Conservation (phyloP, 30 jellyfish, hydroid and myxozoan genomes). For the Turritopsis rubra region DNA sequence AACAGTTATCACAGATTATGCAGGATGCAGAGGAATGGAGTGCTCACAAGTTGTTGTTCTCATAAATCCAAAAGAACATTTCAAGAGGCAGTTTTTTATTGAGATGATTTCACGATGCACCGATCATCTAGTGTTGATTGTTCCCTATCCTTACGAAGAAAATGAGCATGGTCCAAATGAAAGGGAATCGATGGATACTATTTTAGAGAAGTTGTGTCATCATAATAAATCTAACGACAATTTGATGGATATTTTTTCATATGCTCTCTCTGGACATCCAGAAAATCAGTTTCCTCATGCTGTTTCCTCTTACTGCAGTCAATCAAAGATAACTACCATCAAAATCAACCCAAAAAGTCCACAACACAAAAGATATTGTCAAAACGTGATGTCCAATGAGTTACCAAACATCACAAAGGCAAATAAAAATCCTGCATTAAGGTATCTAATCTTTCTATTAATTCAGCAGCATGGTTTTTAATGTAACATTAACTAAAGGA, state of each 20-base stretch:
- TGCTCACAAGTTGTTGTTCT: not conserved
- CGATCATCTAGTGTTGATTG: not conserved
- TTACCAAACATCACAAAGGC: not conserved
- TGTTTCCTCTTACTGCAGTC: not conserved
- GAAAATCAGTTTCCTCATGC: not conserved
- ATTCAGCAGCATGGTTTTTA: no score
- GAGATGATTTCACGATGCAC: not conserved
- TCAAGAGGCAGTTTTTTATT: not conserved
- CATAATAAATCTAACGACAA: not conserved
- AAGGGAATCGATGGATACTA: not conserved
- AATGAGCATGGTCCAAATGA: not conserved
- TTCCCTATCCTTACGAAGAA: not conserved
- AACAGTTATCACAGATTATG: not conserved
- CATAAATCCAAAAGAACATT: not conserved
- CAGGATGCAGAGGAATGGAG: constrained; percentile 9
- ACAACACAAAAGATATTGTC: not conserved
- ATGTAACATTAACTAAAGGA: not conserved
- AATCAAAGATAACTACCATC: not conserved
- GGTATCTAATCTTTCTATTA: not conserved
- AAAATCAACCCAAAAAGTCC: not conserved
- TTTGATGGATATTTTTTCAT: not conserved
- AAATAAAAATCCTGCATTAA: not conserved
- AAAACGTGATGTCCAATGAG: not conserved
- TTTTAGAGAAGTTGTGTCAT: not conserved
- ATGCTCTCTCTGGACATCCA: not conserved